A percentile compares a stretch with the other conserved stretches of the same genome.
Conservation (phyloP, 2,888 invertebrate species). For the Eledone cirrhosa region DNA sequence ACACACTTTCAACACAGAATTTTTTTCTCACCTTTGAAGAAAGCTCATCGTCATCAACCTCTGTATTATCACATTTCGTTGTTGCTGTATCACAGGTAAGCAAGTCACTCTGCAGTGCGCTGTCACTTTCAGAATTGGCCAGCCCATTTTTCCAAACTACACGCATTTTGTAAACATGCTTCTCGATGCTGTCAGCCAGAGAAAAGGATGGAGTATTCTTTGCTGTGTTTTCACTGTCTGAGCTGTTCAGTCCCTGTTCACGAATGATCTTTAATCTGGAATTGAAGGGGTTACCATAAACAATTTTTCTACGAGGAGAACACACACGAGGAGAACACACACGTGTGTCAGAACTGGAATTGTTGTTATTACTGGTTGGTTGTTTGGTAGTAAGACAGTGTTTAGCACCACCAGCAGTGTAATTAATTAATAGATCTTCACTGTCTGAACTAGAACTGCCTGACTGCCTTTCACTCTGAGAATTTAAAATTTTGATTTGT, state of each 20-base stretch:
- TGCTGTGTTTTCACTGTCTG: conserved; percentile 9
- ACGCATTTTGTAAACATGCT: background rate
- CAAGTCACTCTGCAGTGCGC: background rate
- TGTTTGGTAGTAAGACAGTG: no score
- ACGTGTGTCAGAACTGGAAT: no score
- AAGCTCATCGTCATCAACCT: no score
- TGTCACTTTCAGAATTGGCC: background rate
- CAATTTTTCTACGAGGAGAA: no score
- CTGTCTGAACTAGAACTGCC: conserved; percentile 6
- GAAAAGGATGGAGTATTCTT: background rate
- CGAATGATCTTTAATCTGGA: background rate
- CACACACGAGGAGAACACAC: no score
- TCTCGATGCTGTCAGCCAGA: no score
- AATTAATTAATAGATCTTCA: conserved; percentile 2
- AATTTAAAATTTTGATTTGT: background rate
- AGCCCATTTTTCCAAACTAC: background rate
- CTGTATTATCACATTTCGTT: no score
- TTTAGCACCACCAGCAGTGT: background rate
- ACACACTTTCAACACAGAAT: no score
- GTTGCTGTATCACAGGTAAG: conserved; percentile 10
- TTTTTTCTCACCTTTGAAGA: no score
- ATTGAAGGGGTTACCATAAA: no score
- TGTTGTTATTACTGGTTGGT: no score
- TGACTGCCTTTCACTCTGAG: background rate
- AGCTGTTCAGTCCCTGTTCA: background rate